Percentiles rank a stretch among this genome's conserved stretches.
phyloP scores from a whole-genome alignment of 2,113 vertebrate species.

The Tyrannus savana region DNA sequence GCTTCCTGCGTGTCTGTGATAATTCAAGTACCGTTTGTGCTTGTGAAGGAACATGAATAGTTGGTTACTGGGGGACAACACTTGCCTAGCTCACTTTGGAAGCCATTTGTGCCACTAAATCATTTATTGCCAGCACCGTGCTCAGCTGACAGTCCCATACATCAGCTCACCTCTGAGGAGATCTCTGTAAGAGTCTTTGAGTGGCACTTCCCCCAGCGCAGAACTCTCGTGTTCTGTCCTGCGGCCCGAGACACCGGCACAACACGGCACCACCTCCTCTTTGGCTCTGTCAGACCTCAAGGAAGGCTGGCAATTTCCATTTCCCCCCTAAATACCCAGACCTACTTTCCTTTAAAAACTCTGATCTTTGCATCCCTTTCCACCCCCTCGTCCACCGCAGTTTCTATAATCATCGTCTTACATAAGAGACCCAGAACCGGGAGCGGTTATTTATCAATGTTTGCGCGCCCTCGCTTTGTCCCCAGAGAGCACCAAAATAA shows the following conservation, averaged over 20 bases:
- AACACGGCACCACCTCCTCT: background rate
- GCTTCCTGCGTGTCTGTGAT: background rate
- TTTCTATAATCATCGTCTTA: conserved; percentile 58
- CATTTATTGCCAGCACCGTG: background rate
- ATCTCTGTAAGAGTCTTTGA: background rate
- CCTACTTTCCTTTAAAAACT: conserved; percentile 67
- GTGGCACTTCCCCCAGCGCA: background rate
- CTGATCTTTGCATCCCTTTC: conserved; percentile 41
- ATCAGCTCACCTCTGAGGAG: background rate
- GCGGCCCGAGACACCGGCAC: background rate
- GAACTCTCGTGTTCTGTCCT: rapidly evolving
- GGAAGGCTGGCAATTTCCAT: conserved; percentile 32
- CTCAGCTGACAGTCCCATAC: background rate
- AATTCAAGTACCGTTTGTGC: background rate
- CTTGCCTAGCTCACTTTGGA: background rate
- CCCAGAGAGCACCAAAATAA: conserved; percentile 22
- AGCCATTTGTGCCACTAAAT: background rate
- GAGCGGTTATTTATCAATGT: conserved; percentile 54
- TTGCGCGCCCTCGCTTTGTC: conserved; percentile 14
- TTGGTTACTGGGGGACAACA: background rate
- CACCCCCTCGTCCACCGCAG: background rate
- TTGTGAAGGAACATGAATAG: background rate
- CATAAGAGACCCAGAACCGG: conserved; percentile 55
- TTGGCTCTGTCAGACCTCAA: background rate
- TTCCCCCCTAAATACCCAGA: conserved; percentile 57